A percentile compares a stretch with the other conserved stretches of the same genome.
Evolutionary conservation across 2,797 vertebrate species (phyloP).

Genomic region (Acanthis flammea): DNA sequence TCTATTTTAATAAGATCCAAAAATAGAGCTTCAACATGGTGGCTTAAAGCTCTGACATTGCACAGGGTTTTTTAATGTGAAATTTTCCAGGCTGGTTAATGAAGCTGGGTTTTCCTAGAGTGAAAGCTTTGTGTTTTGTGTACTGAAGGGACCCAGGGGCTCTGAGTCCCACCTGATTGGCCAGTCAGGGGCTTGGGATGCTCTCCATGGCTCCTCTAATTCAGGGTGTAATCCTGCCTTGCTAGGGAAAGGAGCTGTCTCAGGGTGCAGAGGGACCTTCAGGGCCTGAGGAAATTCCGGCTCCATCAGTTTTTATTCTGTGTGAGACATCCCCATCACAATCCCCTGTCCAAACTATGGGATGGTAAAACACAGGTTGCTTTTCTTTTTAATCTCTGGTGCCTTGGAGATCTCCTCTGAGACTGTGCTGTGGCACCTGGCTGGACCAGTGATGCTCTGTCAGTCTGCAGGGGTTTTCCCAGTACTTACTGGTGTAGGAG

Average conservation of each 20-base stretch:
- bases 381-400: neutral
- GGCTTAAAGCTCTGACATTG: neutral
- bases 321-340: neutral
- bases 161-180: neutral
- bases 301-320: neutral
- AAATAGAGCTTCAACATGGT: slow-evolving; percentile 1
- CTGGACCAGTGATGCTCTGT: neutral
- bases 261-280: neutral
- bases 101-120: neutral
- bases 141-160: neutral
- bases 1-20: slow-evolving; percentile 56
- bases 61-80: neutral
- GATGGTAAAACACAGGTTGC: neutral
- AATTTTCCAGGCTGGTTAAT: neutral
- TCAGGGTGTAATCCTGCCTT: neutral
- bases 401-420: neutral
- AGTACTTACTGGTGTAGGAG: neutral
- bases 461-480: neutral
- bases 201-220: neutral
- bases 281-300: neutral
- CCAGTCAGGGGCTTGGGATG: neutral
- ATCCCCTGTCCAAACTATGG: neutral
- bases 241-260: neutral
- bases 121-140: neutral
- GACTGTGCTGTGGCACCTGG: neutral